phyloP scores from a whole-genome alignment of 2,888 invertebrate genomes.

The Cheilosia pagana region DNA sequence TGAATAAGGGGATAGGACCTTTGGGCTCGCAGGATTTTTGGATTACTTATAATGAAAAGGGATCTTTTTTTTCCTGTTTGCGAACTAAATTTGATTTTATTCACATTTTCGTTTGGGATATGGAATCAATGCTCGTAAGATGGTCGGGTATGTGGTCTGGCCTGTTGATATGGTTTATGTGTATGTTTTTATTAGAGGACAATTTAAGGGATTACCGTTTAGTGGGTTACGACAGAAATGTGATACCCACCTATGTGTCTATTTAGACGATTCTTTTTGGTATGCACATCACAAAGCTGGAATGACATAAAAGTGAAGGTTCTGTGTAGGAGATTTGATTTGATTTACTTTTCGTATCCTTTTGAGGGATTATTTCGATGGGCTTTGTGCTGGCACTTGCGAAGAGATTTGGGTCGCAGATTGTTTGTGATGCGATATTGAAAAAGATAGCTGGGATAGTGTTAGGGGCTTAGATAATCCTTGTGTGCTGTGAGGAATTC shows the following conservation, averaged over 20 bases:
- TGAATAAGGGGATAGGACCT: conserved; percentile 29
- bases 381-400: conserved; percentile 9
- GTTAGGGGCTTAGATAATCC: not conserved
- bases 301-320: conserved; percentile 29
- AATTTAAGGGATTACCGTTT: conserved; percentile 28
- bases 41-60: conserved; percentile 65
- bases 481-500: not conserved
- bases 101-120: not conserved
- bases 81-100: conserved; percentile 41
- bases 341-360: conserved; percentile 22
- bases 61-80: conserved; percentile 35
- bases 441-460: not conserved
- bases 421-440: not conserved
- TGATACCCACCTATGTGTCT: conserved; percentile 9
- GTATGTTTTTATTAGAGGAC: not conserved
- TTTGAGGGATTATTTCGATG: conserved; percentile 28
- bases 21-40: conserved; percentile 33
- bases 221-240: conserved; percentile 19
- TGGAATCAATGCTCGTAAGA: not conserved
- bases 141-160: not conserved
- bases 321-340: conserved; percentile 26
- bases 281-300: conserved; percentile 19
- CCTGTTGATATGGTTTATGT: conserved; percentile 34
- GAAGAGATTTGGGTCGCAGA: conserved; percentile 2
- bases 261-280: conserved; percentile 8